These are phyloP conservation scores for Drosophila grimshawi DNA, from an alignment of 1,140 invertebrate genomes.

Conservation along the genomic window DNA sequence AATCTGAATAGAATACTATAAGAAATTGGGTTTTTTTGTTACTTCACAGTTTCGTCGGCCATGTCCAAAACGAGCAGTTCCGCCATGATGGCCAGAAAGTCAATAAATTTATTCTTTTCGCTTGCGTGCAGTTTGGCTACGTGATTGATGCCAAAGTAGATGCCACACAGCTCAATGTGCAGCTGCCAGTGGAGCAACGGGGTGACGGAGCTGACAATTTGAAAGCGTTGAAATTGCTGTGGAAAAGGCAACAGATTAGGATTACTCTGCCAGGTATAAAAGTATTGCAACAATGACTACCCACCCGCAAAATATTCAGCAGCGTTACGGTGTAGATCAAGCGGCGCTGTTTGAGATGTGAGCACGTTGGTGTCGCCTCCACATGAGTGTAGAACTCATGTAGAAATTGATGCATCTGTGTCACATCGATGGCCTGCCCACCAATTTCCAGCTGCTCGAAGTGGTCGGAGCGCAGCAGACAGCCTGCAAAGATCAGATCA, in stretches of 20 bases:
- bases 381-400: slow-evolving; percentile 10
- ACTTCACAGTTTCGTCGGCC: background rate
- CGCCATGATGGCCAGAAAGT: slow-evolving; percentile 20
- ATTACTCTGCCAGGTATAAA: no score
- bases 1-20: background rate
- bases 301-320: slow-evolving; percentile 35
- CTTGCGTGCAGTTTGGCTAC: background rate
- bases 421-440: background rate
- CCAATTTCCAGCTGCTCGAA: background rate
- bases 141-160: slow-evolving; percentile 1
- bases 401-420: slow-evolving; percentile 15
- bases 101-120: slow-evolving; percentile 10
- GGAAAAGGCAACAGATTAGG: background rate
- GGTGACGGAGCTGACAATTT: background rate
- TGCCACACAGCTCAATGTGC: slow-evolving; percentile 13
- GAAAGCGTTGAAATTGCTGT: slow-evolving; percentile 33
- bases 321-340: slow-evolving; percentile 33
- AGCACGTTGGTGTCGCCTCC: background rate
- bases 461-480: background rate
- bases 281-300: background rate
- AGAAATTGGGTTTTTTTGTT: background rate
- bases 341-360: slow-evolving; percentile 6
- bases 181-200: slow-evolving; percentile 36
- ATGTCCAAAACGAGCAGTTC: slow-evolving; percentile 39
- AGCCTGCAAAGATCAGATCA: slow-evolving; percentile 2